Evolutionary conservation across 2,113 vertebrate genomes (phyloP).

Genomic region (Tapirus terrestris): DNA sequence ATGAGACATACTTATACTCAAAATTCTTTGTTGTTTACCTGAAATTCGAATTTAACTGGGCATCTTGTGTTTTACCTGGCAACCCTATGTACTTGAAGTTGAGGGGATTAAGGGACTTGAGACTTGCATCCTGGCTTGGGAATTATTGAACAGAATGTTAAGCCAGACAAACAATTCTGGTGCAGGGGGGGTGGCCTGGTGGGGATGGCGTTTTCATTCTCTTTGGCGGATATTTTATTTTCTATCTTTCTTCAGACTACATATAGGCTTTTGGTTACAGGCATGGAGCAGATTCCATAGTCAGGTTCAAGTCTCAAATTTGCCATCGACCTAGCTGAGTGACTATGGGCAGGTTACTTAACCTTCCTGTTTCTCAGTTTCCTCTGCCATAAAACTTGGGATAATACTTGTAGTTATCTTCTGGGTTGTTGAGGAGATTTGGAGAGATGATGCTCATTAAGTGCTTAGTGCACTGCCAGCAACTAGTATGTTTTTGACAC

Average conservation of each 20-base stretch:
- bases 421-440: not conserved
- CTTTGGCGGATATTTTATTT: not conserved
- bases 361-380: not conserved
- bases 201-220: not conserved
- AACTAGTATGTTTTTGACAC: not conserved
- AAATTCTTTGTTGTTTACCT: not conserved
- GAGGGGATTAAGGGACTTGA: not conserved
- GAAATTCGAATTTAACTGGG: not conserved
- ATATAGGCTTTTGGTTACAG: slow-evolving; percentile 5
- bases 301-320: not conserved
- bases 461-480: not conserved
- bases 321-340: not conserved
- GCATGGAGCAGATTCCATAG: not conserved
- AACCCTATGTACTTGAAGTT: not conserved
- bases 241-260: slow-evolving; percentile 1
- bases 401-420: not conserved
- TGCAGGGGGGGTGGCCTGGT: not conserved
- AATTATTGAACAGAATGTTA: not conserved
- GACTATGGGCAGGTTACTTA: not conserved
- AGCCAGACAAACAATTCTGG: not conserved
- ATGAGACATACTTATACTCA: not conserved
- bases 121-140: not conserved
- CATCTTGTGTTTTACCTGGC: not conserved
- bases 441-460: not conserved
- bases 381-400: not conserved